Base-by-base conservation (phyloP, 2,113 vertebrate species). In the Charadrius vociferus region DNA sequence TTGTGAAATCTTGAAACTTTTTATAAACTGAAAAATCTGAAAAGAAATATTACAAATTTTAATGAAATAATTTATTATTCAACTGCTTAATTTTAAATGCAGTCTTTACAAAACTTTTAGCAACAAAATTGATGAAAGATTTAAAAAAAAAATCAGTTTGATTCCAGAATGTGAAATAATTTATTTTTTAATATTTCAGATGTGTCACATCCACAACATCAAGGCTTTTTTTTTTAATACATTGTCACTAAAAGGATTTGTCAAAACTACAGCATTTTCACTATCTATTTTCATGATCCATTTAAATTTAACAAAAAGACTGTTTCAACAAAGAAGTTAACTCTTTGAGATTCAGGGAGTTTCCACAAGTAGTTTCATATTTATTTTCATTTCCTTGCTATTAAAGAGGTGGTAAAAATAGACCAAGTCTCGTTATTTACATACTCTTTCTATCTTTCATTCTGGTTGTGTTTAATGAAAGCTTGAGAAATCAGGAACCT, bases 301-400 rank as follows among this genome's bases (percentile, higher is more conserved):
- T 75, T 87, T 67, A 63, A 77, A 62, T 71, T 78, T 59, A 84
- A 77, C n/a, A 74, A 61, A 88, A 81, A n/a, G 2, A 4, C 5
- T 30, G 22, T 74, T 90, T 90, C 55, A 58, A 52, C 3, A 27
- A 49, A 49, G n/a, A 86, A 71, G 63, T 10, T 39, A 53, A 39
- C 6, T 81, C 55, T 47, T 83, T 45, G 9, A 24, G 45, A 52
- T 41, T 91, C 24, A 30, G 17, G 49, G 47, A 77, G 13, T 56
- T 86, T 92, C 86, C 72, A 86, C 20, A 63, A 56, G 52, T 24
- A 88, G 37, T 83, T 96, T 93, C 32, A 34, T 55, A 66, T 75
- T 93, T 30, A 49, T 34, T 94, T 94, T 94, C 24, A 43, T 89
- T 95, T 96, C 47, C 29, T 74, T 90, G 36, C 55, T 87, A 36